Base-by-base conservation (phyloP, 2,113 vertebrate genomes). In the Tor tambroides region DNA sequence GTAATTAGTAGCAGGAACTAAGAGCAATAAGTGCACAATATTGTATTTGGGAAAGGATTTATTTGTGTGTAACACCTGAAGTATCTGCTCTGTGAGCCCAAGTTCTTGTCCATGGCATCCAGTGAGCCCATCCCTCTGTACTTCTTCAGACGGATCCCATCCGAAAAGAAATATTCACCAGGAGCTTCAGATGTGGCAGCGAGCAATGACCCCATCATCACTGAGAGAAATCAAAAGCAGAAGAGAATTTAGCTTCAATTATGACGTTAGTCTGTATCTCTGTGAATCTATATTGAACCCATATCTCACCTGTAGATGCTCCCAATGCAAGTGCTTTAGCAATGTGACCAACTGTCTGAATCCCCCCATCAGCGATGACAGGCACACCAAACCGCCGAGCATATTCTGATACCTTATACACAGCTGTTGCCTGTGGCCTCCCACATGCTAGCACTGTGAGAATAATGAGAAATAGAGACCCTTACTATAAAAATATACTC, bases 201-300 rank as follows among this genome's bases (percentile, higher is more conserved):
- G 86, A 99, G 93, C 69, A 99, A 95, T 7, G 98, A 99, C 56
- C 98, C 98, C 98, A 99, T 99, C 98, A 99, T 99, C 83, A 98
- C 98, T 99, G 67, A 82, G 14, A 85, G 19, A 86, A 9, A 80
- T 0, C 65, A 26, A 46, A 9, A 76, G 26, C 77, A 15, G 2
- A 32, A 32, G 23, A 61, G 1, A 72, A 14, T n/a, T 43, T 15
- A 12, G 14, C 2, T 19, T 71, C 10, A 51, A 38, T 30, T 19
- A 30, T 49, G 1, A 51, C 4, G 9, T 77, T 28, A 38, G 32
- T 38, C 8, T 23, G 2, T 59, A 8, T 59, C 21, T 59, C 5
- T n/a, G 2, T 59, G 19, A 59, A 59, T 23, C 19, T 59, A 23
- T 59, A 15, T 72, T 19, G 10, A 43, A 49, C 12, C 9, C 26